Conservation (phyloP, 2,888 invertebrate species). For the Pimpla rufipes region DNA sequence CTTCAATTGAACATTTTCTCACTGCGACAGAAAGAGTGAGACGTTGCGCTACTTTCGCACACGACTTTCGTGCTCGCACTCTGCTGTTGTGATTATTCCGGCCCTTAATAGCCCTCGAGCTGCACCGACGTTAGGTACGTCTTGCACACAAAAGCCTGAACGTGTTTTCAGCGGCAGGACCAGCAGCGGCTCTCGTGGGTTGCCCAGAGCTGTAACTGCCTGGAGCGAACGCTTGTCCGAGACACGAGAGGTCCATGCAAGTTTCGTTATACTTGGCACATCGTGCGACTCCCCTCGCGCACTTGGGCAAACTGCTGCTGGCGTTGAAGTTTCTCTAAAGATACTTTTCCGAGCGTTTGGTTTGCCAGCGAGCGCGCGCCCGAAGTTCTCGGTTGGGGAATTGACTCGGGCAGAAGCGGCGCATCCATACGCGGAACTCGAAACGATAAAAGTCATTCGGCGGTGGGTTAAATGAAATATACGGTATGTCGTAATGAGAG, state of each 20-base stretch:
- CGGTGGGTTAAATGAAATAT: neutral
- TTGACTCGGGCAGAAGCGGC: neutral
- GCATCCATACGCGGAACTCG: neutral
- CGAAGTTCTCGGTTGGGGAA: constrained; percentile 1
- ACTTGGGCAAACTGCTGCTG: constrained; percentile 16
- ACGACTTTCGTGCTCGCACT: neutral
- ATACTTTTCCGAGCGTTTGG: constrained; percentile 15
- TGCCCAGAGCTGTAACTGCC: constrained; percentile 9
- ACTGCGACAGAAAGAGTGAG: too few relatives aligned
- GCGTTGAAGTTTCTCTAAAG: constrained; percentile 26
- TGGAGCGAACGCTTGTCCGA: constrained; percentile 30
- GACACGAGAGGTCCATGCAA: constrained; percentile 10
- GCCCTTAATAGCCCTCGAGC: neutral
- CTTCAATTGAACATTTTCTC: too few relatives aligned
- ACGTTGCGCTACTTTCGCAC: neutral
- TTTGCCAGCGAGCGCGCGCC: neutral
- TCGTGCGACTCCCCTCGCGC: neutral
- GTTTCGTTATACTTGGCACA: constrained; percentile 20
- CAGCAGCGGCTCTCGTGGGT: neutral
- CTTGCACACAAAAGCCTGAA: neutral
- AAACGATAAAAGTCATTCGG: too few relatives aligned
- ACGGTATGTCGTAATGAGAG: constrained; percentile 13
- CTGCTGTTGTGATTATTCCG: neutral
- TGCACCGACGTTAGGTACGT: neutral
- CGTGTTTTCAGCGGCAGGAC: neutral